Base-by-base conservation (phyloP, 2,797 vertebrate genomes). In the Epinephelus coioides region DNA sequence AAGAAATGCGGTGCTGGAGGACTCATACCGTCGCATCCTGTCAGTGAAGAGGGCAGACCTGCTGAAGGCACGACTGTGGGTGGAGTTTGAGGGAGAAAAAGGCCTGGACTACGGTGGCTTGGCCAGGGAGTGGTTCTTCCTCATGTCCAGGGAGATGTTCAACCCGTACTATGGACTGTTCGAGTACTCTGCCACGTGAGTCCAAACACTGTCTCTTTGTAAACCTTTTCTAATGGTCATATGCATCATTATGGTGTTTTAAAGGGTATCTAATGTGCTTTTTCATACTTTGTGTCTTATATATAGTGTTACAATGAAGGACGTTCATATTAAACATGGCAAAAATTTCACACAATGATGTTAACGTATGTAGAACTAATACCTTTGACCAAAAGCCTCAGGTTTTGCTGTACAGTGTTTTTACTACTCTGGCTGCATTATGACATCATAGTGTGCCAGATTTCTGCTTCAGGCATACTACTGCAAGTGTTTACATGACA, bases 61-160 rank as follows among this genome's bases (percentile, higher is more conserved):
- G 82, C 97, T 99, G 72, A 99, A 98, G 95, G 98, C 97, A 3
- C 95, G 97, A 47, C 96, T 99, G 38, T 99, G 98, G 98, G 96
- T 99, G 87, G 98, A 99, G 89, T 99, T 99, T 77, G 98, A 99
- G 75, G 96, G 96, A 17, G 98, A 99, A 90, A 99, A 98, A 69
- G 98, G 97, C 9, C 93, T 99, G 86, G 98, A 99, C 92, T 99
- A 99, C 0, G 98, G 98, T 15, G 98, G 98, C 6, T 90, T 99
- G 27, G 97, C 98, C 92, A 95, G 98, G 75, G 98, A 99, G 87
- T 99, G 98, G 98, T 99, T 99, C 95, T 99, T 98, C 88, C 96
- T 99, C 72, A 97, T 99, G 89, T 99, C 98, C 59, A 99, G 97
- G 93, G 98, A 99, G 90, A 99, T 99, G 98, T 99, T 99, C 90